phyloP scores from a whole-genome alignment of 2,797 vertebrate genomes.

The Labeo calbasu region DNA sequence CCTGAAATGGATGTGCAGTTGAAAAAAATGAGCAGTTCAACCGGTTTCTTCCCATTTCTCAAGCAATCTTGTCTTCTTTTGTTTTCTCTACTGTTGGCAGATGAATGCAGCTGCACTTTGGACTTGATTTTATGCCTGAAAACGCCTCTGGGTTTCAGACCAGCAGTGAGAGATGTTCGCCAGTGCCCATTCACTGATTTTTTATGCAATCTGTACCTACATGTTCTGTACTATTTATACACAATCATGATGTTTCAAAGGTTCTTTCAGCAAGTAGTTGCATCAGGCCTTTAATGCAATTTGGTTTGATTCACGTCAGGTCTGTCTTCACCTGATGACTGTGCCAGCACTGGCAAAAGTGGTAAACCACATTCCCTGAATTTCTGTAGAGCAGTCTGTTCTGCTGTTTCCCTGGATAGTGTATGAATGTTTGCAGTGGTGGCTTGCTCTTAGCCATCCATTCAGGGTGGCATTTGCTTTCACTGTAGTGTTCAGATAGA shows the following conservation, averaged over 20 bases:
- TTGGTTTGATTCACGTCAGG: constrained; percentile 5
- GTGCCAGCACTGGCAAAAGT: constrained; percentile 12
- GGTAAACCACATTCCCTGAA: constrained; percentile 11
- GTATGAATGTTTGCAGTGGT: constrained; percentile 54
- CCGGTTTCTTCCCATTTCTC: constrained; percentile 9
- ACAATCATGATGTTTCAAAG: neutral
- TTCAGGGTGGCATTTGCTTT: constrained; percentile 65
- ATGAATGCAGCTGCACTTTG: constrained; percentile 8
- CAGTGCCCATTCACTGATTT: neutral
- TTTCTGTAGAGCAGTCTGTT: constrained; percentile 33
- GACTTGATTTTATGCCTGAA: constrained; percentile 22
- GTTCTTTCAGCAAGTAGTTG: neutral
- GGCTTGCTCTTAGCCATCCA: constrained; percentile 56
- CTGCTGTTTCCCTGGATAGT: constrained; percentile 32
- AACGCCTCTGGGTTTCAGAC: constrained; percentile 1
- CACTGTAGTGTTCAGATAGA: constrained; percentile 69
- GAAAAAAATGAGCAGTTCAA: neutral
- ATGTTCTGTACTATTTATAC: neutral
- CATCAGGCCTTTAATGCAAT: neutral
- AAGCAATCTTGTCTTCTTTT: neutral
- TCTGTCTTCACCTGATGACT: constrained; percentile 8
- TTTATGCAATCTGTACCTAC: neutral
- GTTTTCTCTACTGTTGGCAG: constrained; percentile 27
- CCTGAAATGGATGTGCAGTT: neutral
- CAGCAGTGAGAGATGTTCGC: neutral